A percentile compares a stretch with the other conserved stretches of the same genome.
Evolutionary conservation across 2,888 invertebrate genomes (phyloP).

Genomic region (Spatulosminthurus flaviceps): DNA sequence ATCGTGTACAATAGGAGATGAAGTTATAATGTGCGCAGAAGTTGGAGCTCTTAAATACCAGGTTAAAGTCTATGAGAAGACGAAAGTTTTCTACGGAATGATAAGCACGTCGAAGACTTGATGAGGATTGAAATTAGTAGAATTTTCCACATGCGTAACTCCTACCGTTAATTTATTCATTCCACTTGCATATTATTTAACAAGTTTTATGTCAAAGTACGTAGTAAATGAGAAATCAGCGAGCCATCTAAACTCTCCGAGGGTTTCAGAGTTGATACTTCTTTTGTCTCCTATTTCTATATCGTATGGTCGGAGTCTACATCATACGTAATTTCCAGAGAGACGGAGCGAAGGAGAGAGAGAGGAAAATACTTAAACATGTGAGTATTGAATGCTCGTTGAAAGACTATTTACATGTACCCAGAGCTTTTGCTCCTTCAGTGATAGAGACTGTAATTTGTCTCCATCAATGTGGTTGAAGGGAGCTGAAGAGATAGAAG

Average conservation of each 20-base stretch:
- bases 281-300: constrained; percentile 1
- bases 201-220: neutral
- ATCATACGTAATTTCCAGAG: neutral
- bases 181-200: constrained; percentile 5
- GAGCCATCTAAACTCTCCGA: constrained; percentile 1
- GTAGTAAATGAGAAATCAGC: neutral
- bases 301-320: neutral
- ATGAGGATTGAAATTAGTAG: constrained; percentile 26
- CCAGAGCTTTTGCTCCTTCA: neutral
- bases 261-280: neutral
- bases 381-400: neutral
- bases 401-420: constrained; percentile 4
- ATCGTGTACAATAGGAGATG: neutral
- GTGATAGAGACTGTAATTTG: neutral
- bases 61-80: neutral
- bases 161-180: neutral
- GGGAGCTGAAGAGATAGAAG: constrained; percentile 11
- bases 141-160: neutral
- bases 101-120: constrained; percentile 16
- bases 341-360: too few species aligned
- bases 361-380: neutral
- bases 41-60: neutral
- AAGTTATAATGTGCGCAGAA: neutral
- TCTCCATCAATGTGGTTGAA: constrained; percentile 13
- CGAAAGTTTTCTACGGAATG: constrained; percentile 4